Evolutionary conservation across 2,888 invertebrate species (phyloP).

Genomic region (Nemoura dubitans): DNA sequence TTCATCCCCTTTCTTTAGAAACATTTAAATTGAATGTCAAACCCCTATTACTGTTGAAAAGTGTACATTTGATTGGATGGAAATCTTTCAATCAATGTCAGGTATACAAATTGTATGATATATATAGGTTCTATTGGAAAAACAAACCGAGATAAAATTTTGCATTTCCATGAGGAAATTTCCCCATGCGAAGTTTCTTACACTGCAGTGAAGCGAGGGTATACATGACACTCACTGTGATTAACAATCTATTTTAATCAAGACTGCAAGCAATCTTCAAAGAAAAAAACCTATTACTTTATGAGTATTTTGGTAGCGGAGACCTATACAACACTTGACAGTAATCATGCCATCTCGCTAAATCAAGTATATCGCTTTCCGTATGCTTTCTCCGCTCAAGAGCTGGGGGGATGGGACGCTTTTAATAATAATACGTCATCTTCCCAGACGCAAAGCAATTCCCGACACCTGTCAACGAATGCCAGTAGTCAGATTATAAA

Average conservation of each 20-base stretch:
- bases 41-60: conserved; percentile 33
- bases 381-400: no score
- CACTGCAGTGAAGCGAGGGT: background rate
- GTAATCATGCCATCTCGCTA: conserved; percentile 17
- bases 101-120: conserved; percentile 27
- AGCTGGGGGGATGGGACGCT: background rate
- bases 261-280: conserved; percentile 18
- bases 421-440: conserved; percentile 21
- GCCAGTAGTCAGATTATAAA: conserved; percentile 4
- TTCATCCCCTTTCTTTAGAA: conserved; percentile 20
- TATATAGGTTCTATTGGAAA: background rate
- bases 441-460: background rate
- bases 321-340: background rate
- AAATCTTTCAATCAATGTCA: conserved; percentile 21
- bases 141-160: conserved; percentile 19
- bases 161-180: background rate
- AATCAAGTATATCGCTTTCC: conserved; percentile 34
- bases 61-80: conserved; percentile 37
- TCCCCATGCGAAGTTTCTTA: background rate
- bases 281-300: conserved; percentile 29
- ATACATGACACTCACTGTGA: conserved; percentile 19
- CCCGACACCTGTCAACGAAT: conserved; percentile 23
- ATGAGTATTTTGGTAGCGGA: conserved; percentile 7
- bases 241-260: conserved; percentile 28
- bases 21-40: conserved; percentile 38